Evolutionary conservation across 2,888 invertebrate species (phyloP).

Genomic region (Ischnura elegans): DNA sequence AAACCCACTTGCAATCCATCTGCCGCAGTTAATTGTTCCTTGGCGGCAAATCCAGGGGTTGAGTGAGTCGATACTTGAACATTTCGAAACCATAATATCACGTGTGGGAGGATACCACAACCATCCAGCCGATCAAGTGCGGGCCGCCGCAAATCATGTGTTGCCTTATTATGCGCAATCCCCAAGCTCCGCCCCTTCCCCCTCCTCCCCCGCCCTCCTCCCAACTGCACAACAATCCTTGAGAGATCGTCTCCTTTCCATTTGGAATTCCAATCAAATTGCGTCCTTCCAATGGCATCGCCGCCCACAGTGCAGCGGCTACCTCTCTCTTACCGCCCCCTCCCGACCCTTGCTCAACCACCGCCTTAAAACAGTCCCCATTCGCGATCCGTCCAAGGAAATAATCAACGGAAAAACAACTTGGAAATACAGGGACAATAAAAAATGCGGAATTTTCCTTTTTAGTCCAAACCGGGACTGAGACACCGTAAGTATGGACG

Average conservation of each 20-base stretch:
- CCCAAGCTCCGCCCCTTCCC: constrained; percentile 45
- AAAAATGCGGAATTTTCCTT: not conserved
- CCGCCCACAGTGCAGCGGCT: constrained; percentile 47
- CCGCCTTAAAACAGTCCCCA: constrained; percentile 33
- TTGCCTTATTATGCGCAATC: not conserved
- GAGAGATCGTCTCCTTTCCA: constrained; percentile 43
- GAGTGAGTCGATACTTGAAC: too few relatives aligned
- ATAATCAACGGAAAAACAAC: not conserved
- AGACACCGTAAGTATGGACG: not conserved
- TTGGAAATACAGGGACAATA: too few relatives aligned
- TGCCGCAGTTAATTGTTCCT: not conserved
- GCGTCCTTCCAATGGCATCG: constrained; percentile 53
- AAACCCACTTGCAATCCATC: not conserved
- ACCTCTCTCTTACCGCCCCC: not conserved
- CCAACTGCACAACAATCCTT: constrained; percentile 22
- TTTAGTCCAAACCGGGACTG: not conserved
- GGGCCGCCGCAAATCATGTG: not conserved
- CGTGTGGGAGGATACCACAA: not conserved
- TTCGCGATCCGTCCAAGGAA: constrained; percentile 19
- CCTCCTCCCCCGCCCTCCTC: not conserved
- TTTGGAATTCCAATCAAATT: constrained; percentile 62
- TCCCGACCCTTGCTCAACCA: constrained; percentile 18
- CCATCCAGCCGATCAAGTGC: not conserved
- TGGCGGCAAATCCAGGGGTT: not conserved
- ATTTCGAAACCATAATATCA: not conserved